These are phyloP conservation scores for Sebastes minor DNA, from an alignment of 2,797 vertebrate species.

Conservation along the genomic window DNA sequence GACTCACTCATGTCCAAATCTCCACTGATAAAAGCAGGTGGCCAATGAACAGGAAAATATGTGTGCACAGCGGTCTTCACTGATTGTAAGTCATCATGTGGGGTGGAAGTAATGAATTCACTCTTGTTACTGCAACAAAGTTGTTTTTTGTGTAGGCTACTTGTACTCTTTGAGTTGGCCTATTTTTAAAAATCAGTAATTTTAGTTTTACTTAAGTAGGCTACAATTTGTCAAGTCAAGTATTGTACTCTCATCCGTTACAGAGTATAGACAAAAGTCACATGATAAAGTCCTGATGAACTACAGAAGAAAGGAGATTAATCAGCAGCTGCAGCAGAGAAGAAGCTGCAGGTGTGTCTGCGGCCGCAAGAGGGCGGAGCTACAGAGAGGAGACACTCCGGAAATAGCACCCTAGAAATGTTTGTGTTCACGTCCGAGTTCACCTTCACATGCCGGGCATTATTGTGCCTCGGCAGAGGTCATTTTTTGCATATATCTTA, in stretches of 20 bases:
- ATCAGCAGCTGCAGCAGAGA: not conserved
- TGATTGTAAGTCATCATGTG: conserved; percentile 39
- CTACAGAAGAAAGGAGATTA: not conserved
- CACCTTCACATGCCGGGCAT: not conserved
- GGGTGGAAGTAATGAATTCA: not conserved
- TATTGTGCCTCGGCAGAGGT: not conserved
- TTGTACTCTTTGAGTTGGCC: not conserved
- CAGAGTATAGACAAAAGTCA: not conserved
- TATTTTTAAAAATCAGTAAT: too few relatives aligned
- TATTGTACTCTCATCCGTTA: not conserved
- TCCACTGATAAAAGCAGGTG: conserved; percentile 10
- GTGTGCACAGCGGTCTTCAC: conserved; percentile 8
- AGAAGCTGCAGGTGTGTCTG: not conserved
- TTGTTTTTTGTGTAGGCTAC: not conserved
- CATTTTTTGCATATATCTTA: not conserved
- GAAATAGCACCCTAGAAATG: not conserved
- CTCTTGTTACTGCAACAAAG: not conserved
- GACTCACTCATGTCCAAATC: not conserved
- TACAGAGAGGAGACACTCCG: not conserved
- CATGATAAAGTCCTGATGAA: not conserved
- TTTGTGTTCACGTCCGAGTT: not conserved
- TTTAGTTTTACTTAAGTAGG: too few relatives aligned
- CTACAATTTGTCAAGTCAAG: not conserved
- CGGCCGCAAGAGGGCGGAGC: not conserved
- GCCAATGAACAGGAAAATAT: conserved; percentile 9